phyloP scores from a whole-genome alignment of 2,113 vertebrate species.

The Falcunculus frontatus region DNA sequence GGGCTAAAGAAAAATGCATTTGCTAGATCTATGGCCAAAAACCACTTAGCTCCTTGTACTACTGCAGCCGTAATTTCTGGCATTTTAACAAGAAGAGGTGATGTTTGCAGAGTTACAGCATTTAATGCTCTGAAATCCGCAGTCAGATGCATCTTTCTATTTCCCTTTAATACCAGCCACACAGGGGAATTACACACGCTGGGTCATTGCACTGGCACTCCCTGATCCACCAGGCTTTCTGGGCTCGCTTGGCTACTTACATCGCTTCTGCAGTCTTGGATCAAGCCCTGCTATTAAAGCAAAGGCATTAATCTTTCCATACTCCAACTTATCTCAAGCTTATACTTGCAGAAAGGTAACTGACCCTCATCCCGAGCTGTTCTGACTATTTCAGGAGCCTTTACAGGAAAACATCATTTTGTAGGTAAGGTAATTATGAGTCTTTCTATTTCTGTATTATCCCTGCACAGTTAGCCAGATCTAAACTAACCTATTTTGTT shows the following conservation, averaged over 20 bases:
- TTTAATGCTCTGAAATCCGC: constrained; percentile 18
- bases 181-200: constrained; percentile 9
- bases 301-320: constrained; percentile 54
- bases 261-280: neutral
- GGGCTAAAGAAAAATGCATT: neutral
- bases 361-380: neutral
- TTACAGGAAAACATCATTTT: neutral
- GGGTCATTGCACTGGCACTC: constrained; percentile 57
- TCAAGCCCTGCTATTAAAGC: constrained; percentile 42
- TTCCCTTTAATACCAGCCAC: constrained; percentile 5
- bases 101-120: constrained; percentile 32
- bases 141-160: constrained; percentile 45
- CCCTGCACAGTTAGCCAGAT: neutral
- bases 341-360: constrained; percentile 38
- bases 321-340: constrained; percentile 24
- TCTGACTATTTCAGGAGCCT: neutral
- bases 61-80: constrained; percentile 18
- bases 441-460: neutral
- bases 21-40: constrained; percentile 4
- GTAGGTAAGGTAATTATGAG: neutral
- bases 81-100: constrained; percentile 31
- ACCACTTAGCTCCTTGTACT: neutral
- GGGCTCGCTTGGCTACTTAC: neutral
- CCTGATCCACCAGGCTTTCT: constrained; percentile 19
- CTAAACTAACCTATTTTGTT: neutral